Conservation (phyloP, 1,140 invertebrate genomes). For the Amphibalanus amphitrite region DNA sequence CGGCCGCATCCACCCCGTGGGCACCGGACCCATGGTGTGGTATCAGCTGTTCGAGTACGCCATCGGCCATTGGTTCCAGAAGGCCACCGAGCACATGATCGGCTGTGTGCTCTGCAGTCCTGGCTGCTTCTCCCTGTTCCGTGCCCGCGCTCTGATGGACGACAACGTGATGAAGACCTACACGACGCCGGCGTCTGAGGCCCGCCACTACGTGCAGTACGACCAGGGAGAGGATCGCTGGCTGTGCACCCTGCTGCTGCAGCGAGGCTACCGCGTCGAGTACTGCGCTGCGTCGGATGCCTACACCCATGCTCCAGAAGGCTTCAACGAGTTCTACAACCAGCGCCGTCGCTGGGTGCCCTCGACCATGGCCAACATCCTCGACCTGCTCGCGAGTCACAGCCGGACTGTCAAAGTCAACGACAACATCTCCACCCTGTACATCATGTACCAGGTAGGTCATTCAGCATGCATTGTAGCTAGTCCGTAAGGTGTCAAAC, state of each 20-base stretch:
- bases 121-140: conserved; percentile 94
- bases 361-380: conserved; percentile 92
- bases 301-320: conserved; percentile 86
- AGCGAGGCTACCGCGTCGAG: conserved; percentile 93
- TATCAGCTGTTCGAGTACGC: conserved; percentile 98
- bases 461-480: too few relatives aligned
- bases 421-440: conserved; percentile 88
- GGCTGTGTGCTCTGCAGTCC: conserved; percentile 94
- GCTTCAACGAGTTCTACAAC: conserved; percentile 93
- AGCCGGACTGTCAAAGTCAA: conserved; percentile 89
- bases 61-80: conserved; percentile 99
- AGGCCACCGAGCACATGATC: conserved; percentile 97
- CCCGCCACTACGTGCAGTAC: conserved; percentile 94
- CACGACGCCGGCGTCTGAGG: conserved; percentile 78
- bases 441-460: conserved; percentile 74
- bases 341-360: conserved; percentile 91
- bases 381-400: conserved; percentile 79
- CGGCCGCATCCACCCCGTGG: conserved; percentile 93
- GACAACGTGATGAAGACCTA: conserved; percentile 98
- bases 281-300: conserved; percentile 96
- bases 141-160: conserved; percentile 93
- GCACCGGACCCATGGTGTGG: conserved; percentile 95
- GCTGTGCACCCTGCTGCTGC: conserved; percentile 82
- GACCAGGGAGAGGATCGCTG: conserved; percentile 95
- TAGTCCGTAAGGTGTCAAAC: too few relatives aligned